Base-by-base conservation (phyloP, 2,113 vertebrate genomes). In the Mystacornis crossleyi region DNA sequence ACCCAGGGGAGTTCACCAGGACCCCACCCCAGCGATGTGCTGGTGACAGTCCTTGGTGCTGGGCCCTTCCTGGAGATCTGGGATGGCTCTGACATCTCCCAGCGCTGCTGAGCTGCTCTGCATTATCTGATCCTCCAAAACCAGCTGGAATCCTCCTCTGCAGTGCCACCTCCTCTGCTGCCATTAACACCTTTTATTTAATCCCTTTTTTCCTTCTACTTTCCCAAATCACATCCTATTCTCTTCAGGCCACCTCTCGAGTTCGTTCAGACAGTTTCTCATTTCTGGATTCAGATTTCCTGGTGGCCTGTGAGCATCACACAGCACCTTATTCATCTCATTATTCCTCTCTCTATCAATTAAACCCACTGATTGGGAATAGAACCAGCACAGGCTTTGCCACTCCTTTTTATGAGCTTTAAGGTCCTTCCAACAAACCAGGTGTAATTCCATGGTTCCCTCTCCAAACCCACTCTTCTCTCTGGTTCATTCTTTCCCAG, bases 351-450 rank as follows among this genome's bases (percentile, higher is more conserved):
- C 4, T 1, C 31, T 69, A 51, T 23, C 26, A 29, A 8, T 33
- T 14, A 12, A 40, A 45, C 10, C 2, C 48, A 7, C 20, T 1
- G n/a, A 12, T 0, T 18, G 31, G n/a, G 23, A 4, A 34, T 2
- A 33, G 38, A 77, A 23, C 23, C 29, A 9, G 79, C 45, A 6
- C 12, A 73, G 25, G 1, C 11, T 60, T 20, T 26, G 58, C 54
- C 47, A 9, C 9, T 60, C 17, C 19, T 31, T 42, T 58, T 0
- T 1, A 6, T 14, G 38, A 61, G 33, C 6, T 38, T 28, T 33
- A 19, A 45, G 45, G 6, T 24, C 23, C 18, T 45, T 61, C 64
- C 38, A 15, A 53, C 23, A 23, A 45, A 29, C 23, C 47, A 23
- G n/a, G 15, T 13, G 38, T 10, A 33, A 53, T 10, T 12, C 73